Evolutionary conservation across 2,888 invertebrate species (phyloP).

Genomic region (Tetanocera ferruginea): DNA sequence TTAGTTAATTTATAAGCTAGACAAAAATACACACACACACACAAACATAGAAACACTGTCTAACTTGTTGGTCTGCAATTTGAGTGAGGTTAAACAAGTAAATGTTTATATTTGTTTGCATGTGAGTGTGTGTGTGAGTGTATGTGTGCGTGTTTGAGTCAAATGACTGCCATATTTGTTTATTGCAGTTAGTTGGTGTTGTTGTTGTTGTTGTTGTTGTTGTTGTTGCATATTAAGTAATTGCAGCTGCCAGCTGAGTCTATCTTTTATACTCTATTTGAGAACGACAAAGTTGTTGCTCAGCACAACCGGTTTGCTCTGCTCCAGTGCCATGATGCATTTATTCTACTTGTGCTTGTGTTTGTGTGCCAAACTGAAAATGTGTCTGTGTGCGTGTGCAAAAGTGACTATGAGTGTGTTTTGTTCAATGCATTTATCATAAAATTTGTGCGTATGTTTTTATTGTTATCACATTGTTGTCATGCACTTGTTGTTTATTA

Average conservation of each 20-base stretch:
- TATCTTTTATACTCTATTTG: no score
- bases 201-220: no score
- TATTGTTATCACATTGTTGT: background rate
- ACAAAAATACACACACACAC: slow-evolving; percentile 38
- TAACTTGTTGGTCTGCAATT: background rate
- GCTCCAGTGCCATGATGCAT: no score
- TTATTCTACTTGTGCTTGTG: no score
- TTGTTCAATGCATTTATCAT: background rate
- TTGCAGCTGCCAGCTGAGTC: background rate
- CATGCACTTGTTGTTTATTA: no score
- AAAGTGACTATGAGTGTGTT: no score
- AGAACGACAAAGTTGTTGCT: no score
- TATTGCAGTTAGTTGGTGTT: slow-evolving; percentile 10
- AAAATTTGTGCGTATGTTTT: background rate
- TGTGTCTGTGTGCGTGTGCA: background rate
- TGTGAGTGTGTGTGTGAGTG: slow-evolving; percentile 21
- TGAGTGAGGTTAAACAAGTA: background rate
- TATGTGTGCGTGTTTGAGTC: background rate
- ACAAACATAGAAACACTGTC: no score
- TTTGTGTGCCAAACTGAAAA: no score
- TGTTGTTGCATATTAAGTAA: no score
- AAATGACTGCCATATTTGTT: background rate
- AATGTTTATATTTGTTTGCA: slow-evolving; percentile 1
- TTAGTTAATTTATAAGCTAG: slow-evolving; percentile 18
- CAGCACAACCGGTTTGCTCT: no score